These are phyloP conservation scores for Scatophagus argus DNA, from an alignment of 2,113 vertebrate genomes.

Conservation along the genomic window DNA sequence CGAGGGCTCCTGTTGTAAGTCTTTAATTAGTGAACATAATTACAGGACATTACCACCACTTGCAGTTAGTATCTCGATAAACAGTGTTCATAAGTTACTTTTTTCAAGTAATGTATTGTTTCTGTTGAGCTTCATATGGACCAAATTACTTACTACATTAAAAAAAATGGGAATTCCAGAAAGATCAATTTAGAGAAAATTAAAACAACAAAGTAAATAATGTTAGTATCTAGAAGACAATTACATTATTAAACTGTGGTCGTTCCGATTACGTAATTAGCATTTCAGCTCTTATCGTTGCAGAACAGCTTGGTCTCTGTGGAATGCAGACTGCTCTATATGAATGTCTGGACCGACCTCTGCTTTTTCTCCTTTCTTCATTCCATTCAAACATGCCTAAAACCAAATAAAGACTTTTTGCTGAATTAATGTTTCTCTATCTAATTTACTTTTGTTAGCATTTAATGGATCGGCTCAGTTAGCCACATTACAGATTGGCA, in stretches of 20 bases:
- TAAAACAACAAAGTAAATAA: background rate
- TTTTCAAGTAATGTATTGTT: background rate
- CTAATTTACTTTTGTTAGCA: background rate
- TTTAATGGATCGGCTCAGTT: background rate
- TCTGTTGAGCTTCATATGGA: background rate
- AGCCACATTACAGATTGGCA: background rate
- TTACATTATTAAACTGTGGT: background rate
- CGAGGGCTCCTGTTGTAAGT: background rate
- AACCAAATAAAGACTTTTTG: constrained; percentile 83
- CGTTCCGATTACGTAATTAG: background rate
- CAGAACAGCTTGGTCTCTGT: constrained; percentile 55
- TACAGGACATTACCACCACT: constrained; percentile 18
- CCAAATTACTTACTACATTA: background rate
- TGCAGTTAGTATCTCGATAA: background rate
- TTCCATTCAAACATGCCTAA: constrained; percentile 69
- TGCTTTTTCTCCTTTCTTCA: constrained; percentile 40
- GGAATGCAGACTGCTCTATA: constrained; percentile 9
- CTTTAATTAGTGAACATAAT: constrained; percentile 1
- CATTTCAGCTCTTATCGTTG: background rate
- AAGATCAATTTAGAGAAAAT: background rate
- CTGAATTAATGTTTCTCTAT: background rate
- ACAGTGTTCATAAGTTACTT: background rate
- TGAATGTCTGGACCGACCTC: constrained; percentile 32
- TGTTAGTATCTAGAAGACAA: background rate
- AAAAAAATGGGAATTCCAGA: background rate